phyloP scores from a whole-genome alignment of 2,797 vertebrate genomes.

The Helicolenus hilgendorfi region DNA sequence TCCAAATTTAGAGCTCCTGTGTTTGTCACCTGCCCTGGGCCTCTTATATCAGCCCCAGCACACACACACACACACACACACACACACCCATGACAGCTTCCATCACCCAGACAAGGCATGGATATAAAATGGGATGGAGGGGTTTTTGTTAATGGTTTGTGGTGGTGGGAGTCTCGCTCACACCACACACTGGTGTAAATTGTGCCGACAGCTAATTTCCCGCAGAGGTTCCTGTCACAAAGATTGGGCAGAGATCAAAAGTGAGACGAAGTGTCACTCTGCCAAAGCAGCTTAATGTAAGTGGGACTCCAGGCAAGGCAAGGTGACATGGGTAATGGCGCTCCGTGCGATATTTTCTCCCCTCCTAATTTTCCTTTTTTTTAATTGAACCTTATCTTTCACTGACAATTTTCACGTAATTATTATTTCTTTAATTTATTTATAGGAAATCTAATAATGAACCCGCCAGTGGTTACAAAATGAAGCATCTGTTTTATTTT shows the following conservation, averaged over 20 bases:
- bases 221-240: slow-evolving; percentile 39
- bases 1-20: slow-evolving; percentile 80
- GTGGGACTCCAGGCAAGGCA: background rate
- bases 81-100: slow-evolving; percentile 40
- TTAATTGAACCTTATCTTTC: slow-evolving; percentile 23
- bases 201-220: slow-evolving; percentile 59
- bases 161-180: slow-evolving; percentile 43
- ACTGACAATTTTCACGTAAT: slow-evolving; percentile 3
- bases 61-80: slow-evolving; percentile 25
- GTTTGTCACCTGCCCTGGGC: slow-evolving; percentile 66
- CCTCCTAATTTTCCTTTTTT: background rate
- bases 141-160: slow-evolving; percentile 55
- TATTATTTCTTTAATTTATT: slow-evolving; percentile 11
- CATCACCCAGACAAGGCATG: slow-evolving; percentile 47
- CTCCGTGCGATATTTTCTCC: background rate
- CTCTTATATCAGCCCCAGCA: slow-evolving; percentile 53
- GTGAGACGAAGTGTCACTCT: slow-evolving; percentile 44
- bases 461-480: slow-evolving; percentile 10
- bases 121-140: slow-evolving; percentile 42
- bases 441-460: slow-evolving; percentile 18
- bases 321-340: slow-evolving; percentile 1
- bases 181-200: slow-evolving; percentile 71
- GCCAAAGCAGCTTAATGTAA: slow-evolving; percentile 28
- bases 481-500: slow-evolving; percentile 39
- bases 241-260: slow-evolving; percentile 51